Evolutionary conservation across 2,888 invertebrate species (phyloP).

Genomic region (Mantis religiosa): DNA sequence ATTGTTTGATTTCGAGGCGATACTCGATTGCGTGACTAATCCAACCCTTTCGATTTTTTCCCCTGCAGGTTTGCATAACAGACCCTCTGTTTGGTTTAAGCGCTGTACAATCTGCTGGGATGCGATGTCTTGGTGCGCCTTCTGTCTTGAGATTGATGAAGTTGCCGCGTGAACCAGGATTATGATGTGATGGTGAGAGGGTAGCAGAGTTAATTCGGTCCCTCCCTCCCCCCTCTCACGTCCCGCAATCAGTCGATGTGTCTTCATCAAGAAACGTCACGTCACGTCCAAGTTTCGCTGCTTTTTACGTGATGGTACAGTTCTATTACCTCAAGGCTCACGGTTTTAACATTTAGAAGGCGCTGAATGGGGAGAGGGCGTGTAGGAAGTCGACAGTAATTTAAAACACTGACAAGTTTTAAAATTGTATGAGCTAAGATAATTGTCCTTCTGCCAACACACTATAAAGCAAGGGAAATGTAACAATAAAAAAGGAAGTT

Average conservation of each 20-base stretch:
- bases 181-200: background rate
- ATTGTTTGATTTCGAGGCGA: constrained; percentile 1
- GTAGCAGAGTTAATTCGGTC: background rate
- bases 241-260: constrained; percentile 24
- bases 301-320: constrained; percentile 19
- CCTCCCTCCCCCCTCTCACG: background rate
- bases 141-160: constrained; percentile 5
- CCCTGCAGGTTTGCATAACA: background rate
- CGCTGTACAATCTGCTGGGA: background rate
- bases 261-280: constrained; percentile 27
- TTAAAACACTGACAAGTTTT: constrained; percentile 11
- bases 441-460: background rate
- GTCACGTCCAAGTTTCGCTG: constrained; percentile 7
- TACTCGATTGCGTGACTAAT: constrained; percentile 1
- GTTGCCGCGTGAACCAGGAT: background rate
- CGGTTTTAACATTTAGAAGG: background rate
- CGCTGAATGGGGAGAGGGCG: background rate
- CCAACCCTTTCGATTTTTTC: background rate
- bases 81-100: background rate
- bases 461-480: background rate
- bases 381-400: background rate
- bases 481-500: background rate
- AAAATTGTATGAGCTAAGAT: background rate
- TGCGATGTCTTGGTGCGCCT: background rate
- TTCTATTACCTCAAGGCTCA: constrained; percentile 1